Evolutionary conservation across 2,113 vertebrate genomes (phyloP).

Genomic region (Lucifuga dentata): DNA sequence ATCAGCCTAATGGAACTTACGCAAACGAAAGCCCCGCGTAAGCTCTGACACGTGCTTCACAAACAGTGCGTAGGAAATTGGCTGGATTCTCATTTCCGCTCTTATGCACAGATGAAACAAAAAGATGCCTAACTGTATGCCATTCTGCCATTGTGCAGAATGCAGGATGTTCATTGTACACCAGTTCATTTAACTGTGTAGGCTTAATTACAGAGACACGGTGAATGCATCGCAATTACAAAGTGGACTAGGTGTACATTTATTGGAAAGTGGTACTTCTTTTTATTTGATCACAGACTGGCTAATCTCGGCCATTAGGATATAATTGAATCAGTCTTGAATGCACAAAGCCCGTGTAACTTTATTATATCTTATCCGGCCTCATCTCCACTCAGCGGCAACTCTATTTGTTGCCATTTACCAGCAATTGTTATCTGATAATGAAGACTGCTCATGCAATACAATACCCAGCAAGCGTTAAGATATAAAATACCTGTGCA

Average conservation of each 20-base stretch:
- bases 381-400: conserved; percentile 53
- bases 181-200: conserved; percentile 20
- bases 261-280: conserved; percentile 38
- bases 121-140: not conserved
- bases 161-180: conserved; percentile 28
- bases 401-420: conserved; percentile 72
- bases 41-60: conserved; percentile 19
- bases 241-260: conserved; percentile 12
- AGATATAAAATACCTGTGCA: conserved; percentile 32
- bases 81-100: conserved; percentile 25
- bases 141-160: not conserved
- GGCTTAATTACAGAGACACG: conserved; percentile 41
- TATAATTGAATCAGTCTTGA: conserved; percentile 54
- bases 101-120: conserved; percentile 2
- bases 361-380: conserved; percentile 62
- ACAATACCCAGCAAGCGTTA: conserved; percentile 22
- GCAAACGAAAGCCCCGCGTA: conserved; percentile 4
- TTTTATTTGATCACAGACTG: conserved; percentile 57
- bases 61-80: conserved; percentile 41
- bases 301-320: conserved; percentile 45
- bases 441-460: conserved; percentile 63
- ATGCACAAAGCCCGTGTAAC: conserved; percentile 55
- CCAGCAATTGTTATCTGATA: conserved; percentile 68
- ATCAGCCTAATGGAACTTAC: conserved; percentile 33
- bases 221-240: conserved; percentile 34